Evolutionary conservation across 2,797 vertebrate genomes (phyloP).

Genomic region (Mus caroli): DNA sequence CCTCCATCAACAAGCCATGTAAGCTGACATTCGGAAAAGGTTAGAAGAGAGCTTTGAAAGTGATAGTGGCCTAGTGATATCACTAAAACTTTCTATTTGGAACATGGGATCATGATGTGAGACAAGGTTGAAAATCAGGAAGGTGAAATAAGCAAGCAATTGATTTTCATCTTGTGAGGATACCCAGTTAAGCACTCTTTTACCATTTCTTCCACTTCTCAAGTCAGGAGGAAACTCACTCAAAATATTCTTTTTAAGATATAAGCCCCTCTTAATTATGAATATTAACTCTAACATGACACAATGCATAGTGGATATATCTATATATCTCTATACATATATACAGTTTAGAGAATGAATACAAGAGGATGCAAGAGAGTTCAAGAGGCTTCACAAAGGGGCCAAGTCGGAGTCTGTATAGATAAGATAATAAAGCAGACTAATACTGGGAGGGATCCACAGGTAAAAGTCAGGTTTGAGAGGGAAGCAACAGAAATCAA

Average conservation of each 20-base stretch:
- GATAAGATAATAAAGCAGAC: neutral
- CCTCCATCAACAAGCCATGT: neutral
- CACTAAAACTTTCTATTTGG: neutral
- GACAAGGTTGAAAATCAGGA: neutral
- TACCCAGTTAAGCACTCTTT: neutral
- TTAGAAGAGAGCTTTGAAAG: neutral
- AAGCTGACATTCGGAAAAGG: neutral
- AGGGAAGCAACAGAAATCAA: neutral
- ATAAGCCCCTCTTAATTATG: neutral
- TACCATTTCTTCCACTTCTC: neutral
- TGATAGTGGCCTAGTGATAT: neutral
- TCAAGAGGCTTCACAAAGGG: neutral
- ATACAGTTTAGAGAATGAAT: neutral
- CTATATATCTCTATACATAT: neutral
- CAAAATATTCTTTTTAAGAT: constrained; percentile 45
- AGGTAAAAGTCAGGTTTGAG: neutral
- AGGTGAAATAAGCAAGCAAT: neutral
- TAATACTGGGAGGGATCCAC: neutral
- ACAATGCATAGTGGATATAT: neutral
- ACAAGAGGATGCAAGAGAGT: neutral
- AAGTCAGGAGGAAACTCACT: constrained; percentile 14
- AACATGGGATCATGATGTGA: neutral
- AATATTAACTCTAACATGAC: neutral
- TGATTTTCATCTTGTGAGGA: neutral
- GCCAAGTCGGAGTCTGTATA: neutral